These are phyloP conservation scores for Phortica magna DNA, from an alignment of 2,888 invertebrate genomes.

Conservation along the genomic window DNA sequence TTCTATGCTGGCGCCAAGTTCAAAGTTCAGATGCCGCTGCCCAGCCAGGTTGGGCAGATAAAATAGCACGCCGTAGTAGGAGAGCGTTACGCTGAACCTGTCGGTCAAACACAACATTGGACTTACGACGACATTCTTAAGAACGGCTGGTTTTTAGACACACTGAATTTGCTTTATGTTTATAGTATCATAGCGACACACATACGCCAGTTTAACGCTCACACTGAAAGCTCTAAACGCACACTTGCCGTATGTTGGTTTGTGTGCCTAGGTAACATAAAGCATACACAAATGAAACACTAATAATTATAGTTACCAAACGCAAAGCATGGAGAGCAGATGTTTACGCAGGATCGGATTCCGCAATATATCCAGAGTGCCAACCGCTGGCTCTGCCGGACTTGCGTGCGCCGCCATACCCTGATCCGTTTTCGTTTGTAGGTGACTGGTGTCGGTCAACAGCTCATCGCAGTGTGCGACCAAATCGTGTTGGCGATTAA, in stretches of 20 bases:
- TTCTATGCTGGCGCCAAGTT: constrained; percentile 79
- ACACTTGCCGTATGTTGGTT: too few relatives aligned
- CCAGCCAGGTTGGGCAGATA: constrained; percentile 77
- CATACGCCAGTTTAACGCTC: neutral
- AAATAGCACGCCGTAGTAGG: constrained; percentile 78
- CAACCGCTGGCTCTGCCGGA: neutral
- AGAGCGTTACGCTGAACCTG: constrained; percentile 77
- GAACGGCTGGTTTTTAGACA: too few relatives aligned
- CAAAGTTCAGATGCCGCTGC: constrained; percentile 79
- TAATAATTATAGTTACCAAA: constrained; percentile 62
- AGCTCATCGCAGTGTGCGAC: constrained; percentile 44
- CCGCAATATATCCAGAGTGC: constrained; percentile 36
- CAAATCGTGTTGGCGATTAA: constrained; percentile 58
- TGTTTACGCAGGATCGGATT: constrained; percentile 51
- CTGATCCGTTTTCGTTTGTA: neutral
- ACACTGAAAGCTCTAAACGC: too few relatives aligned
- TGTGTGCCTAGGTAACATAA: too few relatives aligned
- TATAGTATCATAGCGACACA: neutral
- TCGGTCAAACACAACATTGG: neutral
- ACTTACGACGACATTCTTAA: too few relatives aligned
- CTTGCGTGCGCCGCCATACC: neutral
- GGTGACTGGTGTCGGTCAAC: neutral
- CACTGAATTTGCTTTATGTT: too few relatives aligned
- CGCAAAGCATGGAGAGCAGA: constrained; percentile 50
- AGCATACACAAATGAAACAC: neutral